Evolutionary conservation across 2,113 vertebrate species (phyloP), one percentile per base, ranked within the genome.

Genomic region (Gila orcuttii): DNA sequence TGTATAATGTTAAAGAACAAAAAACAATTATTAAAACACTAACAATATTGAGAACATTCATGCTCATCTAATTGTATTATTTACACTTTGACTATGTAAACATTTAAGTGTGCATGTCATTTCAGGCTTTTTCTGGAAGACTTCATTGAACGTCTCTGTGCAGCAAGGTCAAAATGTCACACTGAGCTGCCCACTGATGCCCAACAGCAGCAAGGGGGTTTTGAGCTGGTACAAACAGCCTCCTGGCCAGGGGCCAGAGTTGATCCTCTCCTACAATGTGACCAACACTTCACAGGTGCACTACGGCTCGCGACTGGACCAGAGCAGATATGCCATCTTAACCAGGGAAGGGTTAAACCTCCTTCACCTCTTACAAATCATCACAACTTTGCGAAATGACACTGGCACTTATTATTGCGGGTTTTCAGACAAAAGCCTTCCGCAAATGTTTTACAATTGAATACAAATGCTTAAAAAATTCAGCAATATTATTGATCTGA

Each of bases 161-260:
- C 84, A 83, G n/a, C 75, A 55, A 55, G 90, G 91, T 6, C 73
- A 85, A 47, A 88, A 73, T 59, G 86, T 81, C 6, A 80, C 80
- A 15, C 80, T 92, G 31, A 80, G 33, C 36, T 92, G 91, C 47
- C 88, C 83, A 11, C 83, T 92, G 68, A 79, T 13, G 10, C 50
- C n/a, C 36, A 71, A 19, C 28, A 15, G 74, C 64, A 84, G 68
- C n/a, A 25, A 13, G 3, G 76, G 81, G 11, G 39, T 50, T 1
- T 19, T 92, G 55, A 89, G 82, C 85, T 92, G 91, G 90, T 92
- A 91, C 76, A 90, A 64, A 84, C 88, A 91, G 77, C 50, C 33
- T 8, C 60, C 47, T 11, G 80, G 84, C 2, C 42, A 90, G 52
- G 45, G 60, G 11, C 86, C 86, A 15, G 47, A 88, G n/a, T 4